Evolutionary conservation across 2,888 invertebrate species (phyloP), one percentile per base, ranked within the genome.

Genomic region (Drosophila longiperda): DNA sequence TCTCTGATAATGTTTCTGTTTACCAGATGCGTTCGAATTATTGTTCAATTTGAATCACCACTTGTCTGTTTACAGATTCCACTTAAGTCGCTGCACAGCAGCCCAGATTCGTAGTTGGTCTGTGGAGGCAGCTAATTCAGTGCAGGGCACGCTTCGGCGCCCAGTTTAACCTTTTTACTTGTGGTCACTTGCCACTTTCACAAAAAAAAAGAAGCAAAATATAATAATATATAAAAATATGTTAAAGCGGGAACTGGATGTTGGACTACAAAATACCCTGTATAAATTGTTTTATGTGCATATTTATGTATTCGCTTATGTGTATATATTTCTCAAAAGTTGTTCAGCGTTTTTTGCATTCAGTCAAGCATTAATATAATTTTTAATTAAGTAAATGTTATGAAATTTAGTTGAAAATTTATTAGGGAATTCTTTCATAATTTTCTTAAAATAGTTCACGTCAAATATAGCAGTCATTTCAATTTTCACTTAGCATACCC

Each of bases 131-230:
- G 42, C 17, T 45, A 55, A 74, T 63, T 75, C 42, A 50, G 66
- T 60, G 65, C 59, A 78, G 83, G 79, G 84, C 87, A 86, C 78
- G 87, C 74, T 83, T 73, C 75, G 73, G 68, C 75, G 82, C 75
- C 77, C 87, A 82, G 73, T 87, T 90, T 88, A 89, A 85, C 85
- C 83, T 88, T 82, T 82, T 83, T 68, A 70, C 81, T 73, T 88
- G 69, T 72, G 83, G 83, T 83, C 75, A 80, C 60, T 75, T 75
- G 78, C 74, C 78, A 91, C 91, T 90, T 90, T 90, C 90, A 90
- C 91, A 90, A 83, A 88, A 77, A 66, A 58, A 42, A n/a, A 68
- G 36, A 48, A 48, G n/a, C 32, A 67, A 36, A 66, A 48, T 67
- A 34, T 55, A 55, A 66, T 57, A 49, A 50, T 23, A 68, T 66